phyloP scores from a whole-genome alignment of 2,797 vertebrate genomes.

The Esox lucius region DNA sequence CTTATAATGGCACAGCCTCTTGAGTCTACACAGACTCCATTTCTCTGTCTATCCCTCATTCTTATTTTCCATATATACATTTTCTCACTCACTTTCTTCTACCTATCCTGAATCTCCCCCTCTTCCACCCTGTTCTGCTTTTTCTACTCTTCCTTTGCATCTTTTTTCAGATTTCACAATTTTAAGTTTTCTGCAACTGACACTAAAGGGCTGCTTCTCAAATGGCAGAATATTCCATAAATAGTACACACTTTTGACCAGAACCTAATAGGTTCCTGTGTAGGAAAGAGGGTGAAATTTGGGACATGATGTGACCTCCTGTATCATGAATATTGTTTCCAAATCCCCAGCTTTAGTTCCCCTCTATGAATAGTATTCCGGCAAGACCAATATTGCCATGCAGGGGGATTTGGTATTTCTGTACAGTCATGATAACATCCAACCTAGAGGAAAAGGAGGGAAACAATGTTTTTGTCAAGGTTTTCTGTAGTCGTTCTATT shows the following conservation, averaged over 20 bases:
- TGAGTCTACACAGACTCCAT: constrained; percentile 17
- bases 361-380: not conserved
- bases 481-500: not conserved
- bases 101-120: constrained; percentile 32
- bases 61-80: not conserved
- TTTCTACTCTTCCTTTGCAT: not conserved
- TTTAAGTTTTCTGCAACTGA: not conserved
- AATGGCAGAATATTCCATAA: not conserved
- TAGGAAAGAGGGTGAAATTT: not conserved
- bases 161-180: not conserved
- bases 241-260: constrained; percentile 1
- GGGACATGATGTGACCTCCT: not conserved
- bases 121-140: not conserved
- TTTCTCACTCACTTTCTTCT: constrained; percentile 23
- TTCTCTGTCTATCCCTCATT: constrained; percentile 37
- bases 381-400: not conserved
- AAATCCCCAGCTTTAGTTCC: not conserved
- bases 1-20: constrained; percentile 1
- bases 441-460: not conserved
- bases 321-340: not conserved
- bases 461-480: not conserved
- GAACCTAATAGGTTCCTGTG: not conserved
- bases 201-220: not conserved
- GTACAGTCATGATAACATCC: not conserved
- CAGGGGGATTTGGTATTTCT: not conserved